Evolutionary conservation across 2,113 vertebrate species (phyloP).

Genomic region (Spilogale gracilis): DNA sequence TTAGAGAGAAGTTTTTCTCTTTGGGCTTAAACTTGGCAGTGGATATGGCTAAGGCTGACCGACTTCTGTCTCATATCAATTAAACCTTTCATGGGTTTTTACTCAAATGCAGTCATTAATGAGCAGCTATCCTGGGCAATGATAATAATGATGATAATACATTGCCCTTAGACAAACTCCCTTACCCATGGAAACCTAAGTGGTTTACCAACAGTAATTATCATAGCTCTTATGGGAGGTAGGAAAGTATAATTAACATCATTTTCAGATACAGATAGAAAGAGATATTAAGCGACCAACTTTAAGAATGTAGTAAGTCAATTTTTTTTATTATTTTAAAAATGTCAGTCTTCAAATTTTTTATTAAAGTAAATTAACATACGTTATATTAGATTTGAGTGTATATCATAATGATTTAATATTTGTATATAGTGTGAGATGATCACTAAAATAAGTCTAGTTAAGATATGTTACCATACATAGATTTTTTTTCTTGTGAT

Average conservation of each 20-base stretch:
- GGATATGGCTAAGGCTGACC: slow-evolving; percentile 70
- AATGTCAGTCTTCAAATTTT: background rate
- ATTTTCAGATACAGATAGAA: slow-evolving; percentile 55
- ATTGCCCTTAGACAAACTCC: slow-evolving; percentile 58
- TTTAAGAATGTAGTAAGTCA: background rate
- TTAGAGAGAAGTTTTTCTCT: slow-evolving; percentile 72
- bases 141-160: slow-evolving; percentile 70
- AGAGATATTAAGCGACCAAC: slow-evolving; percentile 26
- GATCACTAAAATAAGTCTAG: background rate
- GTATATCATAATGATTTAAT: background rate
- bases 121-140: slow-evolving; percentile 65
- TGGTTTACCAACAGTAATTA: slow-evolving; percentile 76
- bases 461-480: background rate
- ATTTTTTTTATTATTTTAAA: slow-evolving; percentile 37
- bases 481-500: background rate
- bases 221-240: slow-evolving; percentile 63
- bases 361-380: background rate
- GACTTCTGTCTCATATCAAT: slow-evolving; percentile 76
- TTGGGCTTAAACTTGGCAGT: slow-evolving; percentile 65
- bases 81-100: slow-evolving; percentile 73
- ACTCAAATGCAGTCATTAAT: slow-evolving; percentile 65
- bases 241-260: slow-evolving; percentile 61
- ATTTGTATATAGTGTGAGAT: background rate
- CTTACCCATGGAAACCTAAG: slow-evolving; percentile 65
- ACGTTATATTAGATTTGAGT: background rate